These are phyloP conservation scores for Rugalucina vietnamica DNA, from an alignment of 2,888 invertebrate genomes.

Conservation along the genomic window DNA sequence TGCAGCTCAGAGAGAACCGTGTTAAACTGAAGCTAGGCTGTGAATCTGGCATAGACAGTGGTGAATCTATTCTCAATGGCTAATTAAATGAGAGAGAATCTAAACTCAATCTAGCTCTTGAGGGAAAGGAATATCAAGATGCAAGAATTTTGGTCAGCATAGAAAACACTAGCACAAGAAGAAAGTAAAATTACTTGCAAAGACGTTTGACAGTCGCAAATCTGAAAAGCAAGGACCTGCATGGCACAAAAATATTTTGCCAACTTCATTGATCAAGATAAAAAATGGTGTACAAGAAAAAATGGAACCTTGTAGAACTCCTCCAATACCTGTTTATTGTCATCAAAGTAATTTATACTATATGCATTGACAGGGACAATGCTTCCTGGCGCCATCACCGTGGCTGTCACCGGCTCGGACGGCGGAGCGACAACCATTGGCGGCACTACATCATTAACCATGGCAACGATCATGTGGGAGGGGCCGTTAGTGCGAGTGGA, in stretches of 20 bases:
- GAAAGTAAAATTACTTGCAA: neutral
- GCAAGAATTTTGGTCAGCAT: neutral
- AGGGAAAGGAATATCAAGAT: neutral
- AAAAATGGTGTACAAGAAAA: neutral
- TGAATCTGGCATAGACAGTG: no score
- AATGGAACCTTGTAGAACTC: neutral
- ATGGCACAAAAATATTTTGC: neutral
- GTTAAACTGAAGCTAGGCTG: no score
- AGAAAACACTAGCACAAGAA: neutral
- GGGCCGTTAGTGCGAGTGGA: slow-evolving; percentile 37
- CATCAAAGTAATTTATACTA: slow-evolving; percentile 97
- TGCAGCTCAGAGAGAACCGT: no score
- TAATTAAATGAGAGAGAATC: neutral
- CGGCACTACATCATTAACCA: slow-evolving; percentile 68
- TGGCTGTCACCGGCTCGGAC: slow-evolving; percentile 62
- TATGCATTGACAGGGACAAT: slow-evolving; percentile 97
- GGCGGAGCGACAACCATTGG: slow-evolving; percentile 73
- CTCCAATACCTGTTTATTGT: slow-evolving; percentile 94
- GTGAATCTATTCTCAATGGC: neutral
- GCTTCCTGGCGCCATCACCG: slow-evolving; percentile 71
- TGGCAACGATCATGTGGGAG: slow-evolving; percentile 57
- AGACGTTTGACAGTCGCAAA: neutral
- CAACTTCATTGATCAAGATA: neutral
- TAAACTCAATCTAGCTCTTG: neutral
- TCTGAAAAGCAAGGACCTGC: neutral